These are phyloP conservation scores for Apoda limacodes DNA, from an alignment of 2,888 invertebrate species.

Conservation along the genomic window DNA sequence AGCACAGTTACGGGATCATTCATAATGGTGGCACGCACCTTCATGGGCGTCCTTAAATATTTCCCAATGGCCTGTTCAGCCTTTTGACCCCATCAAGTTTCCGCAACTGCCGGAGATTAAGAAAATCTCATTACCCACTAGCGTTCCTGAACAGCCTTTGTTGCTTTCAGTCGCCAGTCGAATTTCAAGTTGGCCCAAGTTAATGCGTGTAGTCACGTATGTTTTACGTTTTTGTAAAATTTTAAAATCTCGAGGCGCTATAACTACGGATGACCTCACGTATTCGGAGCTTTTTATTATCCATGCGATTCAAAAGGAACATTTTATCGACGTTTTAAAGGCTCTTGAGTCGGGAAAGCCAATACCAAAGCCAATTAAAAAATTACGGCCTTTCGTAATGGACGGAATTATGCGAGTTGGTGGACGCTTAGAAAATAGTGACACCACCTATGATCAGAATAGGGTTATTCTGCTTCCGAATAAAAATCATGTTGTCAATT, in stretches of 20 bases:
- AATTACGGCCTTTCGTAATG: not conserved
- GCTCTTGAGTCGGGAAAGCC: not conserved
- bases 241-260: not conserved
- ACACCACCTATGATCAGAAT: constrained; percentile 1
- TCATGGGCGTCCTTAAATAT: constrained; percentile 2
- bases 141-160: not conserved
- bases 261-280: constrained; percentile 5
- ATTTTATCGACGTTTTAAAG: constrained; percentile 1
- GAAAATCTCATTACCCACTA: not conserved
- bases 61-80: constrained; percentile 4
- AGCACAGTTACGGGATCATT: constrained; percentile 4
- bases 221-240: not conserved
- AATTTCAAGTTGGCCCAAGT: not conserved
- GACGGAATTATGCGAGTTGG: constrained; percentile 3
- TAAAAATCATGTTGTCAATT: constrained; percentile 2
- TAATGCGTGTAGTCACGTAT: not conserved
- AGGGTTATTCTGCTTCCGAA: not conserved
- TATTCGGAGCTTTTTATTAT: constrained; percentile 4
- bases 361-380: not conserved
- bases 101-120: constrained; percentile 5
- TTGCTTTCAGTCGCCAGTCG: not conserved
- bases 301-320: not conserved
- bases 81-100: constrained; percentile 1
- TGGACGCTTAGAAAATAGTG: not conserved
- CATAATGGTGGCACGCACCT: constrained; percentile 9